These are phyloP conservation scores for Mongoloraphidia duomilia DNA, from an alignment of 2,888 invertebrate species.

Conservation along the genomic window DNA sequence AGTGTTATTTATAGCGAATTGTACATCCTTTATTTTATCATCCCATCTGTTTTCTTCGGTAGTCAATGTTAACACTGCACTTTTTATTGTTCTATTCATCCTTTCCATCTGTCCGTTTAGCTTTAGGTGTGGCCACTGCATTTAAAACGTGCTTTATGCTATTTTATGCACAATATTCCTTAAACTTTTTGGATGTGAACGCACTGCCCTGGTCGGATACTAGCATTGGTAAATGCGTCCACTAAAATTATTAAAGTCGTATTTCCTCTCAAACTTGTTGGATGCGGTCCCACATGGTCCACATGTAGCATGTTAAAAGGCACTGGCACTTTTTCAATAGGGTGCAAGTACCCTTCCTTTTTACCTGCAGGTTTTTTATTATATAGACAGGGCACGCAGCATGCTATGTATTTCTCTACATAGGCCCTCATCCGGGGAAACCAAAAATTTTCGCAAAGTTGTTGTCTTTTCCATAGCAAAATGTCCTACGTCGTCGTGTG, in stretches of 20 bases:
- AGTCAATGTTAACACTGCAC: conserved; percentile 18
- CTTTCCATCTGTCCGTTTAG: conserved; percentile 24
- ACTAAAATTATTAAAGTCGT: conserved; percentile 22
- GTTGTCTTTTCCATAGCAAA: conserved; percentile 22
- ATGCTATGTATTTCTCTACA: conserved; percentile 24
- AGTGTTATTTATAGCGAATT: conserved; percentile 21
- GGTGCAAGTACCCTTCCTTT: conserved; percentile 23
- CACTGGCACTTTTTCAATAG: conserved; percentile 24
- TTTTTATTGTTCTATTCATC: conserved; percentile 20
- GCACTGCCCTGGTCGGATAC: conserved; percentile 25
- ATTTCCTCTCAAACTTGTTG: conserved; percentile 20
- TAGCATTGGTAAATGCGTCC: conserved; percentile 26
- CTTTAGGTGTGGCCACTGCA: conserved; percentile 20
- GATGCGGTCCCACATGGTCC: conserved; percentile 28
- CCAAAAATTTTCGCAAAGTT: conserved; percentile 24
- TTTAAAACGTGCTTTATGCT: conserved; percentile 19
- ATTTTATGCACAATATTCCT: conserved; percentile 19
- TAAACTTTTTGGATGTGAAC: conserved; percentile 23
- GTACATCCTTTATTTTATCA: conserved; percentile 19
- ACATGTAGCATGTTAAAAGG: conserved; percentile 28
- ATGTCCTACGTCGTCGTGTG: conserved; percentile 27
- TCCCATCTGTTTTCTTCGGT: conserved; percentile 22
- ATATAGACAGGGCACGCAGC: conserved; percentile 26
- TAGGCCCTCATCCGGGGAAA: conserved; percentile 25
- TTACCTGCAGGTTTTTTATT: conserved; percentile 19